Base-by-base conservation (phyloP, 2,888 invertebrate genomes). In the Caenorhabditis sulstoni region DNA sequence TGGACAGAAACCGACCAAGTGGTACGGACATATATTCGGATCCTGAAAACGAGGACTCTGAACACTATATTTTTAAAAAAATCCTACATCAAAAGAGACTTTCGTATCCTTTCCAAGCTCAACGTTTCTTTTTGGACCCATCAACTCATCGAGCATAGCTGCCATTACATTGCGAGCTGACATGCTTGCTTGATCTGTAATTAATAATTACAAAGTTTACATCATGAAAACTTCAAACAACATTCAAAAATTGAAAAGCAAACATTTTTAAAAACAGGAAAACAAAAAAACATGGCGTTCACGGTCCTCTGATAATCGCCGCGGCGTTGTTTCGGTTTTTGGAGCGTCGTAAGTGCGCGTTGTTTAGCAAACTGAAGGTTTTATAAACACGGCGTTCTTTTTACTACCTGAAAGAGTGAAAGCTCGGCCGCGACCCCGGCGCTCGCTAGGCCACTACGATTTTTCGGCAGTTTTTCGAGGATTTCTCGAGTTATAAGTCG, bases 1-100 rank as follows among this genome's bases (percentile, higher is more conserved):
- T 0, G 99, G 99, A 91, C 99, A 99, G 91, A 98, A 99, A 90
- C 95, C 96, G 16, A 96, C 97, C 91, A 98, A 93, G 91, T 94
- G 96, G 91, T 95, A 95, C 92, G 96, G 96, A 92, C 98, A 99
- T 88, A 96, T 96, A 96, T 97, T 93, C 52, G 93, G 88, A 87
- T 90, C 88, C 79, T 88, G 39, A 47, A 83, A 81, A 16, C 29
- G 7, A 29, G 7, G 29, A 3, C 4, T 29, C 7, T 29, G 4
- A 52, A 58, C 9, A 22, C 12, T 35, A 71, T n/a, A 62, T 23
- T 50, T 29, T 23, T 66, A 52, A 8, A 3, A 23, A 49, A 49
- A 50, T 50, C 62, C 55, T 39, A 82, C 82, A 49, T 84, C 82
- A 47, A 79, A 84, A 1, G 76, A 58, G 3, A 84, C 81, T 53